These are phyloP conservation scores for Hestina assimilis DNA, from an alignment of 1,140 invertebrate genomes.

Conservation along the genomic window DNA sequence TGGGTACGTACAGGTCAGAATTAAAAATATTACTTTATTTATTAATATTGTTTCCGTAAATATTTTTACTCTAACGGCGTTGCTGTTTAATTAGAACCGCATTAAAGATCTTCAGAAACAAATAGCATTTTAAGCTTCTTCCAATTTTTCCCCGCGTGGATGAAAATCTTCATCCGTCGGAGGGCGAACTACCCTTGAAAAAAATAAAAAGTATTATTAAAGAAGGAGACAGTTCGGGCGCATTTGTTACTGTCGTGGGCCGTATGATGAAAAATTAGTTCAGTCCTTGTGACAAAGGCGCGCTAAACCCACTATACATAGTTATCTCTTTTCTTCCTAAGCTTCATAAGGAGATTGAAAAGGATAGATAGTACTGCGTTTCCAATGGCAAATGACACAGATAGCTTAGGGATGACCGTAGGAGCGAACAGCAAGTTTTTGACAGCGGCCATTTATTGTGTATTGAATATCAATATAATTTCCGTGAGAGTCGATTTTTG, in stretches of 20 bases:
- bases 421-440: conserved; percentile 78
- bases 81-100: conserved; percentile 30
- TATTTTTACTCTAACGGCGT: conserved; percentile 1
- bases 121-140: conserved; percentile 73
- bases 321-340: conserved; percentile 59
- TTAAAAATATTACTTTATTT: too few relatives aligned
- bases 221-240: conserved; percentile 79
- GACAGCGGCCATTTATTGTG: conserved; percentile 78
- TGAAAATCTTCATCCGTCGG: conserved; percentile 74
- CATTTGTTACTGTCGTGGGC: conserved; percentile 79
- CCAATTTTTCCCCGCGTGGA: conserved; percentile 67
- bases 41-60: neutral
- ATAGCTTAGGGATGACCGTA: conserved; percentile 78
- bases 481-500: conserved; percentile 76
- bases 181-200: conserved; percentile 76
- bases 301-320: conserved; percentile 65
- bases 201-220: conserved; percentile 80
- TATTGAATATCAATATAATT: conserved; percentile 80
- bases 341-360: conserved; percentile 30
- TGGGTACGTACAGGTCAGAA: too few relatives aligned
- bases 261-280: conserved; percentile 80
- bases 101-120: conserved; percentile 45
- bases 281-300: conserved; percentile 75
- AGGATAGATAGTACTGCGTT: conserved; percentile 53
- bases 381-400: conserved; percentile 76